Evolutionary conservation across 2,888 invertebrate genomes (phyloP).

Genomic region (Gastrophysa polygoni): DNA sequence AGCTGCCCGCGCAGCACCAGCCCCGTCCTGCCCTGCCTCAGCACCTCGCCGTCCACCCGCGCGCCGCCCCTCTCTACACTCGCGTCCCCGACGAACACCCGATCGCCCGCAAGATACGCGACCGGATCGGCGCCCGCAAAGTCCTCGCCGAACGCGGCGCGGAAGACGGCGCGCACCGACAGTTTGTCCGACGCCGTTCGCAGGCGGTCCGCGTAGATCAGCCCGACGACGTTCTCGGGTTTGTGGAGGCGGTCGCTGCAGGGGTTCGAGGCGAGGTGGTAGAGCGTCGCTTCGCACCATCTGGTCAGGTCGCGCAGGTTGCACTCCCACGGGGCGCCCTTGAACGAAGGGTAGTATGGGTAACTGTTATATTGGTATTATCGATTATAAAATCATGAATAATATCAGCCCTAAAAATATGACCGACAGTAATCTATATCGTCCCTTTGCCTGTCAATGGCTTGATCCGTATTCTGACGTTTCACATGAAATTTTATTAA

Average conservation of each 20-base stretch:
- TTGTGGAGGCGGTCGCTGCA: slow-evolving; percentile 37
- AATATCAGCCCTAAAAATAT: no score
- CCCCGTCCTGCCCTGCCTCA: slow-evolving; percentile 51
- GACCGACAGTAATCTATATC: no score
- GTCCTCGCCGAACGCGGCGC: slow-evolving; percentile 60
- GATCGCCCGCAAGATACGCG: slow-evolving; percentile 64
- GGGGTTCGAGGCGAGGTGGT: slow-evolving; percentile 38
- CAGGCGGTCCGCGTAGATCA: slow-evolving; percentile 89
- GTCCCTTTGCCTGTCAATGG: no score
- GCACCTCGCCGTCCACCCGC: slow-evolving; percentile 46
- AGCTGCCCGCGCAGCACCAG: slow-evolving; percentile 66
- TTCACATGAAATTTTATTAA: no score
- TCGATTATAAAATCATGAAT: no score
- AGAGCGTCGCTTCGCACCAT: slow-evolving; percentile 83
- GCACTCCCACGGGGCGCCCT: slow-evolving; percentile 94
- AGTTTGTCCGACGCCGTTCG: slow-evolving; percentile 76
- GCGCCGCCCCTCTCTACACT: slow-evolving; percentile 50
- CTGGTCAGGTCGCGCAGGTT: slow-evolving; percentile 93
- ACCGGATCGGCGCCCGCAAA: slow-evolving; percentile 64
- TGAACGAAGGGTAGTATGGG: background rate
- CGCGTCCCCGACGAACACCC: slow-evolving; percentile 72
- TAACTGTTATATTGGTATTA: no score
- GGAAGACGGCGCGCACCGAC: slow-evolving; percentile 65
- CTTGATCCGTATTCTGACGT: no score
- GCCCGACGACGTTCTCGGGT: slow-evolving; percentile 68